A percentile compares a stretch with the other conserved stretches of the same genome.
Conservation (phyloP, 2,797 vertebrate species). For the Tachyglossus aculeatus region DNA sequence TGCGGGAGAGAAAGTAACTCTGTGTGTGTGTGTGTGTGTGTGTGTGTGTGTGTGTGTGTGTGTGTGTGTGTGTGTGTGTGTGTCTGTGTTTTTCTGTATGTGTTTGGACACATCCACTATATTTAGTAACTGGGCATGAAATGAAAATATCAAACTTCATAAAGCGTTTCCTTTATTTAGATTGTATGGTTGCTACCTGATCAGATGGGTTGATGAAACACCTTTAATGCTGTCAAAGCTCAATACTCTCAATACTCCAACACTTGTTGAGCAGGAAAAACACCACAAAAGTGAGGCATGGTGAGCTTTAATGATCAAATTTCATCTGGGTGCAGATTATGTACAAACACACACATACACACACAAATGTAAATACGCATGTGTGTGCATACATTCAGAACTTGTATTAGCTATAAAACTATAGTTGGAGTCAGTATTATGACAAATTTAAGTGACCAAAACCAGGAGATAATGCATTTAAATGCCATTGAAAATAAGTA, state of each 20-base stretch:
- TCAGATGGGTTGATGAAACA: conserved; percentile 60
- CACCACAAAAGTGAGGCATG: conserved; percentile 29
- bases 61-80: no score
- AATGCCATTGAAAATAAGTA: no score
- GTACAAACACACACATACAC: background rate
- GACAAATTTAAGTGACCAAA: conserved; percentile 29
- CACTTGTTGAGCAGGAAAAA: conserved; percentile 27
- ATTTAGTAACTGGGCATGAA: conserved; percentile 47
- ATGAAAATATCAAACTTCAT: conserved; percentile 52
- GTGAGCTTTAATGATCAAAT: conserved; percentile 10
- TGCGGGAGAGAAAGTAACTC: background rate
- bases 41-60: no score
- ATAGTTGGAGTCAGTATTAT: background rate
- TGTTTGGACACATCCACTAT: conserved; percentile 17
- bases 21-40: no score
- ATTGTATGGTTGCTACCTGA: conserved; percentile 21
- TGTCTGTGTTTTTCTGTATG: no score
- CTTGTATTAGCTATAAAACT: background rate
- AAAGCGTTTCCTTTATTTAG: conserved; percentile 43
- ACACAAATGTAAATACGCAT: no score
- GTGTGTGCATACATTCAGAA: conserved; percentile 3
- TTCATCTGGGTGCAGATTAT: conserved; percentile 31
- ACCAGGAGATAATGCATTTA: conserved; percentile 31
- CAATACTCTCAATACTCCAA: conserved; percentile 52
- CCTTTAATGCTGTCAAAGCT: conserved; percentile 55